Evolutionary conservation across 2,797 vertebrate species (phyloP).

Genomic region (Carapus acus): DNA sequence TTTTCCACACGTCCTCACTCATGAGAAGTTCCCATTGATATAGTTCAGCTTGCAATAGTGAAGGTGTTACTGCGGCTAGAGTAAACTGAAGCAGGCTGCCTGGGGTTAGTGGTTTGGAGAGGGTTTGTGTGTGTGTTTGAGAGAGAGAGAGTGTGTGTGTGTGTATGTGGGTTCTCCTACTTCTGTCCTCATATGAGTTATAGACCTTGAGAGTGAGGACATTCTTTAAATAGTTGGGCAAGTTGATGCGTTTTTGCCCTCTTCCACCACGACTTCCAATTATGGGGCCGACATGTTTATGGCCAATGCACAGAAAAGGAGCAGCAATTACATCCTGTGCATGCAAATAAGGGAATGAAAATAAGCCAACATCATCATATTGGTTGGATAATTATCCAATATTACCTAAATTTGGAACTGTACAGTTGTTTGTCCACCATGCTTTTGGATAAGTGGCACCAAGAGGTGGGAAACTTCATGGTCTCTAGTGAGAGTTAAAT

Average conservation of each 20-base stretch:
- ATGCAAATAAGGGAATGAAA: not conserved
- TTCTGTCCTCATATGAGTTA: constrained; percentile 5
- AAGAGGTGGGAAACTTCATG: too few species aligned
- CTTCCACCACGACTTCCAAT: not conserved
- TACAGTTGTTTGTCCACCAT: too few species aligned
- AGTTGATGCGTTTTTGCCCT: not conserved
- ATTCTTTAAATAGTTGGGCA: constrained; percentile 10
- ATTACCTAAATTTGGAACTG: too few species aligned
- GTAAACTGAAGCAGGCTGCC: constrained; percentile 39
- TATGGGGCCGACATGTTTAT: not conserved
- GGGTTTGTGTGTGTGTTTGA: constrained; percentile 12
- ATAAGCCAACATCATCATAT: too few species aligned
- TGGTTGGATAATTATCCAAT: too few species aligned
- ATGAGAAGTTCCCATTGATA: constrained; percentile 63
- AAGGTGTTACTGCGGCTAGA: constrained; percentile 34
- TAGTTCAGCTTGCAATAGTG: constrained; percentile 39
- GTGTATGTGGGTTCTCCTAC: not conserved
- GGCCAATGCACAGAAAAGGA: too few species aligned
- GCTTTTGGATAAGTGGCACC: too few species aligned
- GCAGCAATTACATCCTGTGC: not conserved
- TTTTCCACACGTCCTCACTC: constrained; percentile 53
- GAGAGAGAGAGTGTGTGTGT: constrained; percentile 12
- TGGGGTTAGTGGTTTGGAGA: constrained; percentile 31
- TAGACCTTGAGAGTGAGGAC: constrained; percentile 3
- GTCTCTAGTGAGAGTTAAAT: too few species aligned